Evolutionary conservation across 2,797 vertebrate species (phyloP).

Genomic region (Sebastes vulpes): DNA sequence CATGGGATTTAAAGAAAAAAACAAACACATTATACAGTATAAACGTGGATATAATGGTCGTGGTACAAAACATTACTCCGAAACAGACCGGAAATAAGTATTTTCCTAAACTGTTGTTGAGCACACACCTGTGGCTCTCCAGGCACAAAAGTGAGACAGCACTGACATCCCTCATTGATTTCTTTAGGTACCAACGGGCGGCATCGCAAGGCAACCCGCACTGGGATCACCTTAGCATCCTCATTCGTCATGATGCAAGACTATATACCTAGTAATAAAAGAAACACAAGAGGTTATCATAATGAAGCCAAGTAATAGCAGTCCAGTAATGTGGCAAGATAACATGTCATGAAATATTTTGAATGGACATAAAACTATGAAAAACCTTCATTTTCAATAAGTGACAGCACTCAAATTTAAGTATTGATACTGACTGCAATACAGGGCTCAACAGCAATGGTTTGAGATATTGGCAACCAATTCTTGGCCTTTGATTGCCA

Average conservation of each 20-base stretch:
- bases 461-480: no score
- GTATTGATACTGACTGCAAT: neutral
- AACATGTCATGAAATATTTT: neutral
- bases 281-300: neutral
- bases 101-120: neutral
- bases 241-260: slow-evolving; percentile 85
- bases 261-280: neutral
- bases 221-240: slow-evolving; percentile 90
- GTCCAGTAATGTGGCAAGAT: neutral
- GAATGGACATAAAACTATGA: neutral
- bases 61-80: neutral
- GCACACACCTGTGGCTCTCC: slow-evolving; percentile 91
- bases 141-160: slow-evolving; percentile 91
- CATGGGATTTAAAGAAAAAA: neutral
- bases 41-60: neutral
- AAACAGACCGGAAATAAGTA: neutral
- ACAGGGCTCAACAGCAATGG: no score
- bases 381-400: neutral
- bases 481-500: no score
- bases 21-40: neutral
- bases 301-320: neutral
- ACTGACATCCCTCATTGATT: slow-evolving; percentile 92
- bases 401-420: neutral
- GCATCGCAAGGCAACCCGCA: slow-evolving; percentile 93
- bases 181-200: slow-evolving; percentile 94